Percentiles rank a stretch among this genome's conserved stretches.
These are phyloP conservation scores for Euphysa ruthae DNA, from an alignment of 30 jellyfish, hydroid and myxozoan genomes.

Conservation along the genomic window DNA sequence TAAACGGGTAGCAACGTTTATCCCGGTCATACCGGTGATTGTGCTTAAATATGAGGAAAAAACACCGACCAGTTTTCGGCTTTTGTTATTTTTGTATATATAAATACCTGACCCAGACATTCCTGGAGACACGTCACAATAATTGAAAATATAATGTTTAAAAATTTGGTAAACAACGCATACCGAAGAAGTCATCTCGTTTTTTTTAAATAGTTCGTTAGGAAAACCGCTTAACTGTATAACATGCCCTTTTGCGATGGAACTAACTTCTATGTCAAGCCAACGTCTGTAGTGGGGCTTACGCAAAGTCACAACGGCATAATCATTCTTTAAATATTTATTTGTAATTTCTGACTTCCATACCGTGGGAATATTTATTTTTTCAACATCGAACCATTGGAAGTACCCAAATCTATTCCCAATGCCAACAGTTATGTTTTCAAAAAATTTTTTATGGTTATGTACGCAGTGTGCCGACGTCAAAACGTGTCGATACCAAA, in stretches of 20 bases:
- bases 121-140: conserved; percentile 81
- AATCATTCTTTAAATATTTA: conserved; percentile 52
- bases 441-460: conserved; percentile 35
- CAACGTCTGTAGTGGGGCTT: conserved; percentile 62
- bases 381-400: conserved; percentile 61
- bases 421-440: conserved; percentile 60
- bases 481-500: conserved; percentile 78
- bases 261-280: conserved; percentile 55
- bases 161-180: conserved; percentile 37
- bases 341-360: conserved; percentile 53
- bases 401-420: conserved; percentile 44
- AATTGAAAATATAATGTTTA: conserved; percentile 48
- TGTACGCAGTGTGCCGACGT: conserved; percentile 91
- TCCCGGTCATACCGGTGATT: conserved; percentile 31
- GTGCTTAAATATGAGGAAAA: conserved; percentile 54
- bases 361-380: conserved; percentile 48
- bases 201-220: conserved; percentile 60
- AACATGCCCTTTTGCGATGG: conserved; percentile 17
- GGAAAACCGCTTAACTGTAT: conserved; percentile 89
- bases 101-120: conserved; percentile 99
- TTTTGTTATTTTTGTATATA: conserved; percentile 45
- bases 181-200: conserved; percentile 72
- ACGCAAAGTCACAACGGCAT: conserved; percentile 65
- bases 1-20: conserved; percentile 71
- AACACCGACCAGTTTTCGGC: conserved; percentile 61